A percentile compares a stretch with the other conserved stretches of the same genome.
phyloP scores from a whole-genome alignment of 2,888 invertebrate species.

The Quadriops clusia region DNA sequence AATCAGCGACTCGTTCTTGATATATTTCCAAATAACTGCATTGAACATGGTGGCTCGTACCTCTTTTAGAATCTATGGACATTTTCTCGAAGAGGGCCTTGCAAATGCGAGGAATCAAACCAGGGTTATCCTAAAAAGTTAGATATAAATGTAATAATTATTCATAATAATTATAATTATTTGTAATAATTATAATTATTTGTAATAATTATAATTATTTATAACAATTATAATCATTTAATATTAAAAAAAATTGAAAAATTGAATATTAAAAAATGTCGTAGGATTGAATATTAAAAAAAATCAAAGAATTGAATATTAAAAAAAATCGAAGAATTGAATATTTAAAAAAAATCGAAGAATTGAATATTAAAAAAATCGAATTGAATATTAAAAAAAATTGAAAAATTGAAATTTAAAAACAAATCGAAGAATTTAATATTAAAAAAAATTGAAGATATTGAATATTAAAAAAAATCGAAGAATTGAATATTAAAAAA shows the following conservation, averaged over 20 bases:
- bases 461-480: no score
- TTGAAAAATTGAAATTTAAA: no score
- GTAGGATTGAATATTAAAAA: no score
- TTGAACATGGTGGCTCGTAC: constrained; percentile 73
- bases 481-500: no score
- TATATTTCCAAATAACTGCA: constrained; percentile 58
- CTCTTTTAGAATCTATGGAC: constrained; percentile 67
- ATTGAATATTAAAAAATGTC: no score
- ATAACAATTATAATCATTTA: constrained; percentile 2
- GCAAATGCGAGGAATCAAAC: constrained; percentile 77
- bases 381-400: no score
- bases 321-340: not conserved
- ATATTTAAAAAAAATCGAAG: constrained; percentile 1
- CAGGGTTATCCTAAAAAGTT: constrained; percentile 62
- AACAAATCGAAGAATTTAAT: no score
- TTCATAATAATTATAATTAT: constrained; percentile 1
- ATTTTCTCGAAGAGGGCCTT: constrained; percentile 72
- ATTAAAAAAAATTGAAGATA: no score
- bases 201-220: constrained; percentile 3
- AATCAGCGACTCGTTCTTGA: constrained; percentile 58
- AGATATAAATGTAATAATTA: constrained; percentile 6
- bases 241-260: not conserved
- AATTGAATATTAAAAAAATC: no score
- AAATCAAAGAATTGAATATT: no score
- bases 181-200: no score